These are phyloP conservation scores for Acanthiza pusilla DNA, from an alignment of 2,797 vertebrate species.

Conservation along the genomic window DNA sequence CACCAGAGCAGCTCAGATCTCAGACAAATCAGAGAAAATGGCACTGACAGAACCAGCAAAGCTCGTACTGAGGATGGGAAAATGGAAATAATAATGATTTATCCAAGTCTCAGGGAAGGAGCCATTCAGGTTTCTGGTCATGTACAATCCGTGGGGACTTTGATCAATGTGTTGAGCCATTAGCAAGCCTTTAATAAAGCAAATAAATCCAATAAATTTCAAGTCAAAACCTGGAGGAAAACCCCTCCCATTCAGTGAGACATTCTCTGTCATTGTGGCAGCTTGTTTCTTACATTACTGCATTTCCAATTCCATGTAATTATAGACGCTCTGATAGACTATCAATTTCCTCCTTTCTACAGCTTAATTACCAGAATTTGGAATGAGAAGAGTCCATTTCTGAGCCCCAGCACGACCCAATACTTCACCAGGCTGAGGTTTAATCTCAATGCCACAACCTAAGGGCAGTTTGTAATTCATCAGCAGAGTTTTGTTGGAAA, in stretches of 20 bases:
- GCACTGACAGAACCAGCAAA: not conserved
- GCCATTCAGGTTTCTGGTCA: not conserved
- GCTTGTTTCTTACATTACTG: slow-evolving; percentile 15
- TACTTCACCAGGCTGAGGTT: not conserved
- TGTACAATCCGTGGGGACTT: not conserved
- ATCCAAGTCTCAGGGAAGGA: not conserved
- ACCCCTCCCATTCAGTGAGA: not conserved
- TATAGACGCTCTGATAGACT: slow-evolving; percentile 1
- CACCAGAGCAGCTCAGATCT: not conserved
- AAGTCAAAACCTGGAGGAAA: not conserved
- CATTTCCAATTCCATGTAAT: slow-evolving; percentile 32
- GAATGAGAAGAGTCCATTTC: not conserved
- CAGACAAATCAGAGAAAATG: not conserved
- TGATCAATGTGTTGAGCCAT: not conserved
- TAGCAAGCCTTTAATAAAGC: slow-evolving; percentile 20
- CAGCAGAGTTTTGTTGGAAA: not conserved
- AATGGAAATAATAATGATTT: not conserved
- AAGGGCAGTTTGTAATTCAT: not conserved
- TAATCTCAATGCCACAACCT: not conserved
- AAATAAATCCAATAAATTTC: slow-evolving; percentile 8
- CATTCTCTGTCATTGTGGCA: slow-evolving; percentile 18
- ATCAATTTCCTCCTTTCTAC: slow-evolving; percentile 17
- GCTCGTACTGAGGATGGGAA: not conserved
- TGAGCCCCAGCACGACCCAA: not conserved
- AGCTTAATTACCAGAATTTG: slow-evolving; percentile 35